These are phyloP conservation scores for Vanessa atalanta DNA, from an alignment of 1,140 invertebrate species.

Conservation along the genomic window DNA sequence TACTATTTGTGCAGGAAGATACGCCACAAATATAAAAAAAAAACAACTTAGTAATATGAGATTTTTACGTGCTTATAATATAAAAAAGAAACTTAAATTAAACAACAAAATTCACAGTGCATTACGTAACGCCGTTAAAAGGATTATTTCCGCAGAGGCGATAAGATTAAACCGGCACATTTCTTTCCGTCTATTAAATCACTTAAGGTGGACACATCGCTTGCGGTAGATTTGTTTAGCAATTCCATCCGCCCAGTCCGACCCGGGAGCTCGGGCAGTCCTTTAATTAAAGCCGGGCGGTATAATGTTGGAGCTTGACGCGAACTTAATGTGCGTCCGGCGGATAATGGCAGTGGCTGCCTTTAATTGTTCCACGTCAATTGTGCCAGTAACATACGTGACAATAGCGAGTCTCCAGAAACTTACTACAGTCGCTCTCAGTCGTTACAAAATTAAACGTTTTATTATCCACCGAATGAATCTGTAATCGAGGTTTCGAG, in stretches of 20 bases:
- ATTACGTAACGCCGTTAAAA: slow-evolving; percentile 38
- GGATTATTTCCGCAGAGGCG: slow-evolving; percentile 49
- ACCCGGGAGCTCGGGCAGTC: slow-evolving; percentile 69
- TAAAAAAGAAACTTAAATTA: slow-evolving; percentile 1
- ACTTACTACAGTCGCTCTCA: slow-evolving; percentile 16
- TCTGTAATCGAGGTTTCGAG: background rate
- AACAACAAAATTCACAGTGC: slow-evolving; percentile 18
- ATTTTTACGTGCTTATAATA: background rate
- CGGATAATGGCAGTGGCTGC: slow-evolving; percentile 63
- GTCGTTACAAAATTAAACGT: background rate
- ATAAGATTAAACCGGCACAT: slow-evolving; percentile 73
- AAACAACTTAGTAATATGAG: background rate
- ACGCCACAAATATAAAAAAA: too few species aligned
- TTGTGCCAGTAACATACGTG: slow-evolving; percentile 57
- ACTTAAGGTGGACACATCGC: slow-evolving; percentile 80
- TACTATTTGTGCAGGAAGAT: too few species aligned
- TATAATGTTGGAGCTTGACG: slow-evolving; percentile 70
- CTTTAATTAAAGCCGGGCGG: slow-evolving; percentile 78
- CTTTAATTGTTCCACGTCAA: slow-evolving; percentile 75
- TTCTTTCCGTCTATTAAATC: slow-evolving; percentile 80
- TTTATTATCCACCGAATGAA: background rate
- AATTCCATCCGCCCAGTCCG: slow-evolving; percentile 72
- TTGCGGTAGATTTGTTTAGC: slow-evolving; percentile 79
- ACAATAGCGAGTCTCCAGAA: slow-evolving; percentile 34
- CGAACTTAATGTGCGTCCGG: slow-evolving; percentile 76